phyloP scores from a whole-genome alignment of 2,888 invertebrate species.

The Clivina fossor region DNA sequence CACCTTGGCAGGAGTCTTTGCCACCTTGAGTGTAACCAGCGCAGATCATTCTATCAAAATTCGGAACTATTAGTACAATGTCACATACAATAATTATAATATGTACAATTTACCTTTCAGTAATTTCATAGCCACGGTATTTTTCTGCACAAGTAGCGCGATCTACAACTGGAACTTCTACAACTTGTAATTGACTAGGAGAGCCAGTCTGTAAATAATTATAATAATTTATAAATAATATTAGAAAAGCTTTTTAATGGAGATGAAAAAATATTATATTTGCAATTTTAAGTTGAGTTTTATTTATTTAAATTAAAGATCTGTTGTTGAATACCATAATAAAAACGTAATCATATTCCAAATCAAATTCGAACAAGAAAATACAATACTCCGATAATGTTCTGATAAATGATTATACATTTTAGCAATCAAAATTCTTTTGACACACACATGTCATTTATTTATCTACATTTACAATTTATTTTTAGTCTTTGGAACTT shows the following conservation, averaged over 20 bases:
- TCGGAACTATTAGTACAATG: no score
- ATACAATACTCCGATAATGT: background rate
- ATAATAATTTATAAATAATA: no score
- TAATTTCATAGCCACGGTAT: conserved; percentile 36
- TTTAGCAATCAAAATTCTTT: background rate
- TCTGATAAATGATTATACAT: no score
- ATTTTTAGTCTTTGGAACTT: no score
- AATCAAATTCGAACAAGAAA: no score
- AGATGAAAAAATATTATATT: no score
- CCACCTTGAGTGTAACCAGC: conserved; percentile 40
- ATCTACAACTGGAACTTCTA: conserved; percentile 43
- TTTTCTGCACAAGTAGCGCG: conserved; percentile 43
- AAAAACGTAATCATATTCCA: no score
- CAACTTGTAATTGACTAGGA: conserved; percentile 45
- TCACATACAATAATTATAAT: background rate
- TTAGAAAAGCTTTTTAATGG: no score
- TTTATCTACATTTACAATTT: no score
- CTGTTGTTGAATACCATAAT: no score
- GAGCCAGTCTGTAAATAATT: conserved; percentile 8
- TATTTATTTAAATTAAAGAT: no score
- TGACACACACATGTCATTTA: background rate
- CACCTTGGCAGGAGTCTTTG: conserved; percentile 40
- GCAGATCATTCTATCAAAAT: conserved; percentile 43
- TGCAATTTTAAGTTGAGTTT: no score
- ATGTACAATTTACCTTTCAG: conserved; percentile 23